These are phyloP conservation scores for Phaenicophaeus curvirostris DNA, from an alignment of 2,797 vertebrate genomes.

Conservation along the genomic window DNA sequence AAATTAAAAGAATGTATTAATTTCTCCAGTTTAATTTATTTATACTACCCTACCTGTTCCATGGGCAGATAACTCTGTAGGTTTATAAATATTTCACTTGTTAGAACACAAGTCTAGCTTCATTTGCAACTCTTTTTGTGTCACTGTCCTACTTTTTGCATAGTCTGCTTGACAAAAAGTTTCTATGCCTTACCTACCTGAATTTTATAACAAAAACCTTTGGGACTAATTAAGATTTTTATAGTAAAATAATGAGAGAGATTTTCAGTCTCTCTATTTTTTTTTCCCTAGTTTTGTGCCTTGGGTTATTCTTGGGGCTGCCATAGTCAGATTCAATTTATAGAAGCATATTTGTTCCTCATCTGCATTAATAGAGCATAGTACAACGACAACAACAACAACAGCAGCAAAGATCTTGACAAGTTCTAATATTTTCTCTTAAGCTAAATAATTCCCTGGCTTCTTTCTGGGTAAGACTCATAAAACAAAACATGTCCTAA, in stretches of 20 bases:
- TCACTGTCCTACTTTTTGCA: constrained; percentile 59
- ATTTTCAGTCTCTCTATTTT: constrained; percentile 52
- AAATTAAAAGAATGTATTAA: constrained; percentile 74
- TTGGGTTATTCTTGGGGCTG: constrained; percentile 70
- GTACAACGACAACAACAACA: constrained; percentile 44
- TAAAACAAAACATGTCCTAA: constrained; percentile 48
- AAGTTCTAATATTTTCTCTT: constrained; percentile 71
- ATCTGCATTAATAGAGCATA: constrained; percentile 57
- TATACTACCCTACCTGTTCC: constrained; percentile 50
- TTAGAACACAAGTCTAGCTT: constrained; percentile 50
- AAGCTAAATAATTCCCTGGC: constrained; percentile 53
- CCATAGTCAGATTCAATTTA: constrained; percentile 70
- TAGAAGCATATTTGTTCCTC: constrained; percentile 69
- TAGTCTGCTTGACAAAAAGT: constrained; percentile 67
- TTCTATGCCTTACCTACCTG: constrained; percentile 65
- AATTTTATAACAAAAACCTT: constrained; percentile 75
- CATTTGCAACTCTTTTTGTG: constrained; percentile 61
- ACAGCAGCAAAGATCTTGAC: constrained; percentile 26
- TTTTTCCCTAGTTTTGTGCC: constrained; percentile 49
- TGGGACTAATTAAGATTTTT: constrained; percentile 82
- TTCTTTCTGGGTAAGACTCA: constrained; percentile 4
- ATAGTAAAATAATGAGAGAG: constrained; percentile 73
- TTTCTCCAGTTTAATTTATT: constrained; percentile 65
- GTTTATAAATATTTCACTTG: constrained; percentile 67
- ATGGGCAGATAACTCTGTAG: constrained; percentile 37